Evolutionary conservation across 2,888 invertebrate genomes (phyloP).

Genomic region (Drosophila mettleri): DNA sequence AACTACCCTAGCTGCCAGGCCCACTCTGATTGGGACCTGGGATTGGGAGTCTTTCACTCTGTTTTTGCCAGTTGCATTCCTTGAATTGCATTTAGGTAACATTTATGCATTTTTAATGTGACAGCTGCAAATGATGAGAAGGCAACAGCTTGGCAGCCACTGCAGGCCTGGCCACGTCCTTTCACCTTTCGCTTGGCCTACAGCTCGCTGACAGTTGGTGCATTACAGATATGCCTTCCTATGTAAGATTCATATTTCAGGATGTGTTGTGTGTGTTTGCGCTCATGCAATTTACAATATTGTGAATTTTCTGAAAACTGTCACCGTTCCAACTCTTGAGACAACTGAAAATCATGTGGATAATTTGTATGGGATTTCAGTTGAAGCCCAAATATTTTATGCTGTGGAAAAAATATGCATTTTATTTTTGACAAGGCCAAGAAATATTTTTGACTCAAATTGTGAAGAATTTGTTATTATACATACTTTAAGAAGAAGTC

Average conservation of each 20-base stretch:
- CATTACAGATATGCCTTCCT: constrained; percentile 11
- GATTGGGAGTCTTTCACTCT: constrained; percentile 11
- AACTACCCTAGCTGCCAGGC: constrained; percentile 18
- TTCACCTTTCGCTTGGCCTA: constrained; percentile 26
- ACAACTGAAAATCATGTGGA: constrained; percentile 52
- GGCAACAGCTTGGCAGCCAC: constrained; percentile 31
- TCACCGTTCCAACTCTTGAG: constrained; percentile 32
- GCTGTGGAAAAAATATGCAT: not conserved
- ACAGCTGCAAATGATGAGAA: constrained; percentile 78
- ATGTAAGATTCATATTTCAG: not conserved
- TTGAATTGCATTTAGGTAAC: constrained; percentile 77
- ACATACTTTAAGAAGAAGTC: too few species aligned
- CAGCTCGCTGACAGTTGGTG: constrained; percentile 34
- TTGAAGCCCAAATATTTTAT: not conserved
- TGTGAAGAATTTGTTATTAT: too few species aligned
- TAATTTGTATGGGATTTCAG: constrained; percentile 24
- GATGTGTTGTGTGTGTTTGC: not conserved
- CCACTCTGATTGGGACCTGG: constrained; percentile 54
- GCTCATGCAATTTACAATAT: constrained; percentile 65
- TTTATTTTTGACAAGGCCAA: not conserved
- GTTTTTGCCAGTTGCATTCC: constrained; percentile 69
- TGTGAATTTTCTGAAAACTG: constrained; percentile 56
- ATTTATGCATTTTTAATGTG: constrained; percentile 83
- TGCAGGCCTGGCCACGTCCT: not conserved
- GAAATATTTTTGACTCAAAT: too few species aligned